These are phyloP conservation scores for Danio jaintianensis DNA, from an alignment of 2,797 vertebrate genomes.

Conservation along the genomic window DNA sequence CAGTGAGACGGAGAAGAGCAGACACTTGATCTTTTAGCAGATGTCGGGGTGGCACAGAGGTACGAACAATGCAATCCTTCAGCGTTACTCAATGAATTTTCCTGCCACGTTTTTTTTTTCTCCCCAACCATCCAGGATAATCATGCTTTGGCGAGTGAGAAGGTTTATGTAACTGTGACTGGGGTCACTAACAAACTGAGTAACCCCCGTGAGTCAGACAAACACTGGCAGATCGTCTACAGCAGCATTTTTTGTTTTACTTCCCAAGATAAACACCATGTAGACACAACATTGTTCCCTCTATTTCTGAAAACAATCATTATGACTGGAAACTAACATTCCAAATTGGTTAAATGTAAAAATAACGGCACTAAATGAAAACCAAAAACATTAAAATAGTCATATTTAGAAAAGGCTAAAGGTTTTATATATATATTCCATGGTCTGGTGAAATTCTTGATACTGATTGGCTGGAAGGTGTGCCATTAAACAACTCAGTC, in stretches of 20 bases:
- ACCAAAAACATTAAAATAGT: neutral
- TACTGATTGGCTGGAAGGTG: too few species aligned
- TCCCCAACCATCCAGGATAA: slow-evolving; percentile 72
- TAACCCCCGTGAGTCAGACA: slow-evolving; percentile 78
- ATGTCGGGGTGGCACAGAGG: slow-evolving; percentile 5
- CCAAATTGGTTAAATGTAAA: neutral
- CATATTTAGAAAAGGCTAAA: neutral
- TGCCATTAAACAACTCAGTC: too few species aligned
- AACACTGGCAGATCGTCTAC: slow-evolving; percentile 56
- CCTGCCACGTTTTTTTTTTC: slow-evolving; percentile 66
- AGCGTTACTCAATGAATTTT: slow-evolving; percentile 35
- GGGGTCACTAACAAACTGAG: slow-evolving; percentile 79
- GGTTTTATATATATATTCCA: too few species aligned
- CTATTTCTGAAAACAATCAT: neutral
- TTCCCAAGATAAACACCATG: neutral
- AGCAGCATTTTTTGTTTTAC: neutral
- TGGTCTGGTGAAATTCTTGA: too few species aligned
- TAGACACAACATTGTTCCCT: slow-evolving; percentile 5
- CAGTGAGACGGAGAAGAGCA: slow-evolving; percentile 68
- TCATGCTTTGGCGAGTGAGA: slow-evolving; percentile 77
- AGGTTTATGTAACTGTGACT: slow-evolving; percentile 78
- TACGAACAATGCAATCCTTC: slow-evolving; percentile 29
- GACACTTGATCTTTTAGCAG: slow-evolving; percentile 37
- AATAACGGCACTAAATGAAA: neutral
- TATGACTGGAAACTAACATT: neutral